These are phyloP conservation scores for Pholis gunnellus DNA, from an alignment of 2,113 vertebrate species.

Conservation along the genomic window DNA sequence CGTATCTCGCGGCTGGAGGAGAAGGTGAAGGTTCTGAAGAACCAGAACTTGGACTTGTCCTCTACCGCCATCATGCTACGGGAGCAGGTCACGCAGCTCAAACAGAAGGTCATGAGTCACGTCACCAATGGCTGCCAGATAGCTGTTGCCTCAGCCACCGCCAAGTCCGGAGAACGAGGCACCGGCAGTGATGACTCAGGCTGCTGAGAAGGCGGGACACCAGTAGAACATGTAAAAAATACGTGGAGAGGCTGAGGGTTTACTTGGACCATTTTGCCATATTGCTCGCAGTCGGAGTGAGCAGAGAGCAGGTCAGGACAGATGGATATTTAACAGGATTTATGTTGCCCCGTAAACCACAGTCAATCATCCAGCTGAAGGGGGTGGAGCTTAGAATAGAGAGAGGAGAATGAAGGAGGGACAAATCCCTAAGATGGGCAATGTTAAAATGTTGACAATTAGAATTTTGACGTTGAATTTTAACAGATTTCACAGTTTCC, in stretches of 20 bases:
- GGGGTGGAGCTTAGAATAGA: slow-evolving; percentile 1
- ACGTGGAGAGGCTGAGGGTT: neutral
- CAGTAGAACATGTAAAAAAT: neutral
- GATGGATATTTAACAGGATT: slow-evolving; percentile 17
- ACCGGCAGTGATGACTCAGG: slow-evolving; percentile 51
- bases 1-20: slow-evolving; percentile 95
- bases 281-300: neutral
- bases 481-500: neutral
- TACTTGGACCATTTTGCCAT: slow-evolving; percentile 7
- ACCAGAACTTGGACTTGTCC: slow-evolving; percentile 93
- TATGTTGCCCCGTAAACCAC: neutral
- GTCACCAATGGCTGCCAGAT: slow-evolving; percentile 92
- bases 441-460: neutral
- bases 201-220: slow-evolving; percentile 53
- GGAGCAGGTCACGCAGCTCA: slow-evolving; percentile 95
- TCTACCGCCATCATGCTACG: slow-evolving; percentile 92
- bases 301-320: slow-evolving; percentile 10
- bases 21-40: slow-evolving; percentile 94
- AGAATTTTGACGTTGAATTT: neutral
- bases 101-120: slow-evolving; percentile 96
- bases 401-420: neutral
- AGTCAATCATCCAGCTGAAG: slow-evolving; percentile 24
- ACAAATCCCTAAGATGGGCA: neutral
- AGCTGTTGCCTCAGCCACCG: slow-evolving; percentile 17
- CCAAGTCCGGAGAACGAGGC: slow-evolving; percentile 46